phyloP scores from a whole-genome alignment of 2,888 invertebrate genomes.

The Alloplasta piceator region DNA sequence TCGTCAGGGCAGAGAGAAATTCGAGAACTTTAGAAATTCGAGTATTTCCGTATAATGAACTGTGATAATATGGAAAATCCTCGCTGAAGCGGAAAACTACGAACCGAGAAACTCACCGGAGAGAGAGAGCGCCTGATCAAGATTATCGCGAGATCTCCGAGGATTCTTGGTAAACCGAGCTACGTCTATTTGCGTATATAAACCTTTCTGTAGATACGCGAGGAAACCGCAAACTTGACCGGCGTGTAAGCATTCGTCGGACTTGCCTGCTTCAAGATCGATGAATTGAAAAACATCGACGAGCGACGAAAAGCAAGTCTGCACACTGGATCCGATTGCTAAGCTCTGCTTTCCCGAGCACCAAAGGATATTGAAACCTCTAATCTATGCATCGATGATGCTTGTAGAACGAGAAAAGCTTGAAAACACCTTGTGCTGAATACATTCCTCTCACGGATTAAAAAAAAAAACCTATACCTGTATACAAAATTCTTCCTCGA shows the following conservation, averaged over 20 bases:
- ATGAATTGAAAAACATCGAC: conserved; percentile 36
- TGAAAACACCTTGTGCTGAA: conserved; percentile 20
- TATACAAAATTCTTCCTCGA: too few relatives aligned
- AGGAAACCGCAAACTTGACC: conserved; percentile 35
- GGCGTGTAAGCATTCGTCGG: too few relatives aligned
- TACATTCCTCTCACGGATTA: not conserved
- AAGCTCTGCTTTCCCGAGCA: not conserved
- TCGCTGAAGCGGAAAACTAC: conserved; percentile 33
- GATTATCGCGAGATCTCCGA: not conserved
- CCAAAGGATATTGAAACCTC: conserved; percentile 54
- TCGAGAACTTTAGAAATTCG: too few relatives aligned
- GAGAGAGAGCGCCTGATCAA: conserved; percentile 4
- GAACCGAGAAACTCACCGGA: not conserved
- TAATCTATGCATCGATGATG: conserved; percentile 22
- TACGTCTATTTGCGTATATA: conserved; percentile 32
- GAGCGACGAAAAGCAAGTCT: not conserved
- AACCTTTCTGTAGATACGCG: not conserved
- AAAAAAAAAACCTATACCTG: too few relatives aligned
- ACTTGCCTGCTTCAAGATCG: too few relatives aligned
- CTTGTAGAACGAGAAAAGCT: conserved; percentile 29
- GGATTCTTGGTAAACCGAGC: conserved; percentile 45
- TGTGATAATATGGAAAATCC: conserved; percentile 8
- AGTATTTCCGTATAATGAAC: too few relatives aligned
- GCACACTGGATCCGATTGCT: too few relatives aligned
- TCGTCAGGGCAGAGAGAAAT: too few relatives aligned